Evolutionary conservation across 30 jellyfish, hydroid and myxozoan species (phyloP).

Genomic region (Turritopsis rubra): DNA sequence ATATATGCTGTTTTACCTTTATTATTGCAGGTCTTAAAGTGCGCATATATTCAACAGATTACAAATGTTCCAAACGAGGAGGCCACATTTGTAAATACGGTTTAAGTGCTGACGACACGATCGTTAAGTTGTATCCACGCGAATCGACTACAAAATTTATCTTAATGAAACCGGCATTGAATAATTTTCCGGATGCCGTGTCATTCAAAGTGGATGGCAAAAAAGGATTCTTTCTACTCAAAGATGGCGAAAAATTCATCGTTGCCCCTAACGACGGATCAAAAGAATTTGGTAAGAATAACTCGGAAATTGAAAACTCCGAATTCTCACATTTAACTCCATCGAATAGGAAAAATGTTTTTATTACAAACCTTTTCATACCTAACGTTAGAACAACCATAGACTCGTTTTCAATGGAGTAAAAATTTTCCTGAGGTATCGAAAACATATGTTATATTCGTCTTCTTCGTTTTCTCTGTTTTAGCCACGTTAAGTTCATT

Average conservation of each 20-base stretch:
- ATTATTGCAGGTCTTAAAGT: slow-evolving; percentile 49
- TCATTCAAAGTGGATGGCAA: slow-evolving; percentile 66
- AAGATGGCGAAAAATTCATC: slow-evolving; percentile 49
- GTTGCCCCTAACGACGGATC: slow-evolving; percentile 31
- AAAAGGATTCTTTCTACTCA: slow-evolving; percentile 44
- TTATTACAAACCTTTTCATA: no score
- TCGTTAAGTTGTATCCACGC: slow-evolving; percentile 58
- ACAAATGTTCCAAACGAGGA: slow-evolving; percentile 69
- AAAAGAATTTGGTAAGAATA: slow-evolving; percentile 28
- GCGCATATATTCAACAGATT: slow-evolving; percentile 63
- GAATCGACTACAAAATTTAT: slow-evolving; percentile 71
- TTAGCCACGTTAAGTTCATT: slow-evolving; percentile 15
- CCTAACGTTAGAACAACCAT: no score
- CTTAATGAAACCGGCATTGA: slow-evolving; percentile 70
- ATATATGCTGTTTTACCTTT: no score
- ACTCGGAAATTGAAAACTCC: neutral
- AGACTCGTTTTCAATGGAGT: no score
- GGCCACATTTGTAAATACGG: slow-evolving; percentile 92
- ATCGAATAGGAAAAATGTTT: no score
- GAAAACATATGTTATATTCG: no score
- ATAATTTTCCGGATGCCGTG: slow-evolving; percentile 33
- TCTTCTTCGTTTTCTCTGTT: neutral
- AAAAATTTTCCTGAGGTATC: no score
- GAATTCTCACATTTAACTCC: no score
- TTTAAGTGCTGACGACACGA: slow-evolving; percentile 54